phyloP scores from a whole-genome alignment of 2,113 vertebrate genomes.

The Sceloporus undulatus region DNA sequence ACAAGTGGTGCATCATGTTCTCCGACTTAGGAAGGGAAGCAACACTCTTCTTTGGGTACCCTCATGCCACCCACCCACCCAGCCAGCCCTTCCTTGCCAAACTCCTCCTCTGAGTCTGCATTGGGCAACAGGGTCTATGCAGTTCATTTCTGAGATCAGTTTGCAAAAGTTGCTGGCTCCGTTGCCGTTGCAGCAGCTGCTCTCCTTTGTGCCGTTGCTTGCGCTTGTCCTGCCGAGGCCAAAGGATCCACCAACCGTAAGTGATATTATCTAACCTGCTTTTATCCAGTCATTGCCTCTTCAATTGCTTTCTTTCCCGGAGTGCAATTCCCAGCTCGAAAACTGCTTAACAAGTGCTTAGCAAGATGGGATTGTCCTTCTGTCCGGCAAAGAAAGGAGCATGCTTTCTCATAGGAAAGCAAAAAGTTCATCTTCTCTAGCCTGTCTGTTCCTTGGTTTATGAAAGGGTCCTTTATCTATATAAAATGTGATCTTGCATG shows the following conservation, averaged over 20 bases:
- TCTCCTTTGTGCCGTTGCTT: fast-evolving
- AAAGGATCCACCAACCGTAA: conserved; percentile 7
- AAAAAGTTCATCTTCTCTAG: background rate
- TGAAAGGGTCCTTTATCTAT: background rate
- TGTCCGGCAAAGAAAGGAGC: background rate
- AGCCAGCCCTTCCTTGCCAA: conserved; percentile 27
- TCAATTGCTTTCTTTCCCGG: background rate
- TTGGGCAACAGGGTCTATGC: conserved; percentile 1
- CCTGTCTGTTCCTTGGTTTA: background rate
- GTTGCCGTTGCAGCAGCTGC: background rate
- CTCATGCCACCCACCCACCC: background rate
- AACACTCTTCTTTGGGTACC: background rate
- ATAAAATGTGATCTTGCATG: background rate
- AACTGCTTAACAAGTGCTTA: background rate
- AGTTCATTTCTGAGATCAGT: fast-evolving
- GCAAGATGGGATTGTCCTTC: background rate
- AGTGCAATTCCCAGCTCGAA: too few species aligned
- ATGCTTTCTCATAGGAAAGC: background rate
- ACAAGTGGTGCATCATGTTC: background rate
- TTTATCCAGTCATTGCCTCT: too few species aligned
- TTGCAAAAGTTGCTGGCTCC: background rate
- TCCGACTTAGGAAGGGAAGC: background rate
- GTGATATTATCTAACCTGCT: conserved; percentile 23
- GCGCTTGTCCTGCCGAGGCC: background rate
- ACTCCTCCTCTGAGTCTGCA: conserved; percentile 44